Evolutionary conservation across 2,797 vertebrate species (phyloP).

Genomic region (Poeciliopsis infans): DNA sequence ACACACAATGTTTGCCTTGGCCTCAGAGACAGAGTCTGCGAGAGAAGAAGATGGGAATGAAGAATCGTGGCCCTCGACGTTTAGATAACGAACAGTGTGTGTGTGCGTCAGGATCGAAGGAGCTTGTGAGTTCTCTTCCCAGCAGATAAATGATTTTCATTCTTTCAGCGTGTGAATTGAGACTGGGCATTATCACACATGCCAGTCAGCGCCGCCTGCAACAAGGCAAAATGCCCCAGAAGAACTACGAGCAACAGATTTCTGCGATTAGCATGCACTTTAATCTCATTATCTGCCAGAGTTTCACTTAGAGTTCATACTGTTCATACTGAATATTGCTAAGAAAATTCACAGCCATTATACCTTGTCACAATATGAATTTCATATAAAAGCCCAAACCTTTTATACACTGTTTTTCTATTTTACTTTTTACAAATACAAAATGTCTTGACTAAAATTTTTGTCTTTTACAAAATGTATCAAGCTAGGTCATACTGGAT

Average conservation of each 20-base stretch:
- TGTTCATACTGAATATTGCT: too few relatives aligned
- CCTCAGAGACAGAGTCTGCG: constrained; percentile 61
- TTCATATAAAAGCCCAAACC: background rate
- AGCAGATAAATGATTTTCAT: constrained; percentile 70
- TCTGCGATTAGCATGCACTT: constrained; percentile 10
- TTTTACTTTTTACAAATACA: background rate
- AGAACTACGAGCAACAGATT: constrained; percentile 11
- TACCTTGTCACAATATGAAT: background rate
- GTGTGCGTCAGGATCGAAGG: constrained; percentile 7
- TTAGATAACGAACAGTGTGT: constrained; percentile 51
- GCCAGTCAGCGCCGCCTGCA: constrained; percentile 34
- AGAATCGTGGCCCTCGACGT: constrained; percentile 66
- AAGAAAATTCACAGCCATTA: background rate
- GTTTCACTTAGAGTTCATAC: background rate
- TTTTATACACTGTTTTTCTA: background rate
- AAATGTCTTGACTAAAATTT: background rate
- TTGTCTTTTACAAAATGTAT: background rate
- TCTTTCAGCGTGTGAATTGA: constrained; percentile 70
- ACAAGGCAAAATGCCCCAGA: constrained; percentile 37
- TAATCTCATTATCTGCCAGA: constrained; percentile 18
- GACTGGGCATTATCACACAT: constrained; percentile 62
- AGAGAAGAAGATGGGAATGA: constrained; percentile 53
- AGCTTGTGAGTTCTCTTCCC: constrained; percentile 57
- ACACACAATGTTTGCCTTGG: constrained; percentile 70
- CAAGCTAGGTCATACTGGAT: background rate